Evolutionary conservation across 2,888 invertebrate species (phyloP).

Genomic region (Phania funesta): DNA sequence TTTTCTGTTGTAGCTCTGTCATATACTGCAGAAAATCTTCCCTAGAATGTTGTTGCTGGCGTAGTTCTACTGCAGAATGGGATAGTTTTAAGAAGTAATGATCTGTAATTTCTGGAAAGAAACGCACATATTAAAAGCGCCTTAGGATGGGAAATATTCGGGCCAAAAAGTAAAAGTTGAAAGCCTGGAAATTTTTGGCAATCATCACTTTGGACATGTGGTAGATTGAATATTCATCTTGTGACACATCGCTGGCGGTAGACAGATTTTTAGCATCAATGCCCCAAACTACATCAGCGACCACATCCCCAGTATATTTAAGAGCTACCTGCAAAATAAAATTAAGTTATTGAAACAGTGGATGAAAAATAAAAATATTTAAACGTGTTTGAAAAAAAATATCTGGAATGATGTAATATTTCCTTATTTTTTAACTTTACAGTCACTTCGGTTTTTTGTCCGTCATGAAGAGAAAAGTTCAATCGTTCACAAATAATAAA

Average conservation of each 20-base stretch:
- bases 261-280: constrained; percentile 72
- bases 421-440: too few relatives aligned
- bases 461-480: too few relatives aligned
- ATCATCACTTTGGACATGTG: constrained; percentile 63
- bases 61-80: constrained; percentile 21
- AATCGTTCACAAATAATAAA: too few relatives aligned
- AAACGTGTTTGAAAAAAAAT: too few relatives aligned
- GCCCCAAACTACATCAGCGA: constrained; percentile 71
- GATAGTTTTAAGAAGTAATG: constrained; percentile 37
- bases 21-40: constrained; percentile 72
- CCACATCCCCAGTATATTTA: constrained; percentile 70
- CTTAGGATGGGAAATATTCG: constrained; percentile 67
- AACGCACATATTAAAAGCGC: constrained; percentile 37
- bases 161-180: constrained; percentile 56
- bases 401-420: too few relatives aligned
- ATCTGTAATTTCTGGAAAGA: constrained; percentile 61
- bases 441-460: too few relatives aligned
- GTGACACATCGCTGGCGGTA: not conserved
- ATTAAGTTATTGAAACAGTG: not conserved
- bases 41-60: constrained; percentile 63
- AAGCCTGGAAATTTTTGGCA: constrained; percentile 55
- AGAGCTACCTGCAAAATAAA: constrained; percentile 61
- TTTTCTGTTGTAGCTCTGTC: constrained; percentile 64
- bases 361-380: too few relatives aligned
- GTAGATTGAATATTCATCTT: constrained; percentile 42